Evolutionary conservation across 2,888 invertebrate species (phyloP).

Genomic region (Orthosia gothica): DNA sequence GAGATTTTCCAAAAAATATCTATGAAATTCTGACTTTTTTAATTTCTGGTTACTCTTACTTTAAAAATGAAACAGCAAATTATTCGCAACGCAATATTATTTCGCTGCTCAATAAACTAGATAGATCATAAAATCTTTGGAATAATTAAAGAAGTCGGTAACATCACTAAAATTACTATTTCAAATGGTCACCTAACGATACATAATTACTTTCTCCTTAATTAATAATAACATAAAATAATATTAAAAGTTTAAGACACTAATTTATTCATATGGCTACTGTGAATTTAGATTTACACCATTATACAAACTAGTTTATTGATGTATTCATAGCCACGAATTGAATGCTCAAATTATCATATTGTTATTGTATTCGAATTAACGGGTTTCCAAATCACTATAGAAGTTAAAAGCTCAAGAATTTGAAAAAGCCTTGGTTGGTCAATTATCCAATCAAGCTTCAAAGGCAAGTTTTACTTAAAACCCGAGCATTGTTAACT

Average conservation of each 20-base stretch:
- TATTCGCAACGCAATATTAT: not conserved
- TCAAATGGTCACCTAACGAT: conserved; percentile 48
- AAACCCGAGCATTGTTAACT: conserved; percentile 63
- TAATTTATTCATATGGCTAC: conserved; percentile 72
- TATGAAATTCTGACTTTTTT: not conserved
- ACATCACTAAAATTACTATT: conserved; percentile 41
- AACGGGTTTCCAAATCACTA: conserved; percentile 59
- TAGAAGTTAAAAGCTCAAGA: conserved; percentile 60
- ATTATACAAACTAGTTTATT: conserved; percentile 75
- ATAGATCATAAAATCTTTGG: conserved; percentile 16
- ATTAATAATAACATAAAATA: conserved; percentile 69
- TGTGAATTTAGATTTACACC: conserved; percentile 69
- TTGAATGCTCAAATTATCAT: conserved; percentile 73
- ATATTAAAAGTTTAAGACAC: conserved; percentile 50
- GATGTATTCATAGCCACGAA: conserved; percentile 76
- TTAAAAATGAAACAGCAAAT: conserved; percentile 12
- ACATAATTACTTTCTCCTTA: conserved; percentile 61
- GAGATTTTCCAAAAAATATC: not conserved
- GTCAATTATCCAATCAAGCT: conserved; percentile 67
- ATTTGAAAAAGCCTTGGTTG: conserved; percentile 55
- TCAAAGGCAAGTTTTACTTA: conserved; percentile 61
- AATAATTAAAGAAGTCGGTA: conserved; percentile 25
- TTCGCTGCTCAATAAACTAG: conserved; percentile 1
- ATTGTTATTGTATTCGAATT: conserved; percentile 67
- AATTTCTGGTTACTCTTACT: not conserved